Base-by-base conservation (phyloP, 2,888 invertebrate genomes). In the Sympetrum striolatum region DNA sequence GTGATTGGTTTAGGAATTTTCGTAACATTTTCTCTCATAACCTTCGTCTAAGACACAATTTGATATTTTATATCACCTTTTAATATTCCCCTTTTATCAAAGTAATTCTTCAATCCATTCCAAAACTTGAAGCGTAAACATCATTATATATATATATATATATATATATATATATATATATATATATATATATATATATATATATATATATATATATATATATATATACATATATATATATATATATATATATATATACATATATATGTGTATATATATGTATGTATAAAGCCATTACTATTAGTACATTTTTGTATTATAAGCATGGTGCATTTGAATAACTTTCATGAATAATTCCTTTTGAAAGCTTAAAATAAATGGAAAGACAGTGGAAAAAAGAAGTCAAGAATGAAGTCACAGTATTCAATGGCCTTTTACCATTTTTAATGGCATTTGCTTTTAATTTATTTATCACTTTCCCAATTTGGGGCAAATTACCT, bases 41-140 rank as follows among this genome's bases (percentile, higher is more conserved):
- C 86, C 86, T 60, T 86, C 86, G 64, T 60, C 86, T 86, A 86
- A 86, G 86, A 86, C 86, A 86, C 86, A 86, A 60, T 86, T 86
- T 86, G 86, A 86, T 86, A 86, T 86, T 64, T 86, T 64, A 82
- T 86, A 86, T 86, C 86, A 86, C 86, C 64, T 58, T 86, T 86
- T 86, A 86, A 86, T 86, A 64, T 86, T 86, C 35, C 22, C 35
- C 86, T 86, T 86, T 86, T 86, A 86, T 86, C 86, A 86, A 86
- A 86, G 86, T 86, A 86, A n/a, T 86, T 37, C 86, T 86, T 58
- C 37, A 37, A 60, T 86, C 86, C 86, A 60, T 86, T 60, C 86
- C 86, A 86, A 86, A 86, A 86, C 60, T 60, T n/a, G 86, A 86
- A 86, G 82, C 64, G 60, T 86, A 86, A 86, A 86, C 86, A 60